Evolutionary conservation across 2,888 invertebrate genomes (phyloP), one percentile per base, ranked within the genome.

Genomic region (Poecilobothrus nobilitatus): DNA sequence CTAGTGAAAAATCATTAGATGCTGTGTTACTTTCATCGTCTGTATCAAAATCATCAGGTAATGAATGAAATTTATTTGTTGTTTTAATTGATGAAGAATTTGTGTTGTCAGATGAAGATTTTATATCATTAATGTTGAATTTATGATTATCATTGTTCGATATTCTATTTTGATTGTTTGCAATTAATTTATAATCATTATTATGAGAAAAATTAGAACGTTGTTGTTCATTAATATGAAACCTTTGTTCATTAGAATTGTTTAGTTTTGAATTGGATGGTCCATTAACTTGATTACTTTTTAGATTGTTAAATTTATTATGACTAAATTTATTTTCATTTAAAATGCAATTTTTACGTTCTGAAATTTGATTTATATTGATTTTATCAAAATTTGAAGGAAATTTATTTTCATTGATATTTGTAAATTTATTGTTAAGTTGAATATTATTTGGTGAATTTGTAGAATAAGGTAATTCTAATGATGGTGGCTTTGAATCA

Each of bases 401-500:
- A 53, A 53, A 53, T 18, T 53, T 53, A 53, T 53, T 53, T 53
- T 53, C 53, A 53, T 53, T 12, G 6, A 53, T 53, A 53, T n/a
- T 53, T 18, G 53, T 4, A 53, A 53, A 53, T 53, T 53, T 53
- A 53, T n/a, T 53, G 15, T 53, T 53, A 6, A 12, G 12, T 53
- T 15, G n/a, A 9, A 53, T n/a, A 18, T 53, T 53, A 53, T n/a
- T 53, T 53, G 53, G 18, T 6, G 53, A 53, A 53, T 53, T 53
- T n/a, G n/a, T n/a, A 15, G 53, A 15, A n/a, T 15, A 53, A 18
- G 53, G 18, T 4, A 18, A 53, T 68, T 67, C 18, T 66, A 69
- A 5, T 70, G 72, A 4, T 67, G 20, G 18, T 61, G 67, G 7
- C 71, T 68, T 64, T 71, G 70, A 62, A 69, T 66, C 70, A n/a